Base-by-base conservation (phyloP, 2,797 vertebrate species). In the Esox masquinongy region DNA sequence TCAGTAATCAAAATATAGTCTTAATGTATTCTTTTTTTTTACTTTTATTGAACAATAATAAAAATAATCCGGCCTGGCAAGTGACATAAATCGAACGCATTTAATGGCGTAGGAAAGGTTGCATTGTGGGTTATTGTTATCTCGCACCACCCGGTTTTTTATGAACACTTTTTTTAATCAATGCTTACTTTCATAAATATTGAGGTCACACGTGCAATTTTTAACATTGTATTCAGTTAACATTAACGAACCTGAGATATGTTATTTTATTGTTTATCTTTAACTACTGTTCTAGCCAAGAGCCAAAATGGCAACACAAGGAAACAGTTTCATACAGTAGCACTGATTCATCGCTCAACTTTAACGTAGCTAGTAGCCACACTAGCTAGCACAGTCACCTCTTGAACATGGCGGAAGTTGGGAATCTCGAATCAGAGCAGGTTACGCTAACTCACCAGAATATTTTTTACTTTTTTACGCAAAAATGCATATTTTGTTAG, bases 391-490 rank as follows among this genome's bases (percentile, higher is more conserved):
- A 16, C 70, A 68, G 43, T 67, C 19, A 86, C 90, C 50, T 76
- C 80, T 77, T 78, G 79, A 92, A 88, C 69, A 95, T 95, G 94
- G 94, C 94, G 86, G 94, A 94, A 83, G 71, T 80, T 72, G 91
- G 87, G 0, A 84, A 87, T 26, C 77, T 79, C 53, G 89, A 92
- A 84, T 84, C 85, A 56, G 91, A 86, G 56, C 94, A 93, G 94
- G 94, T 95, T 39, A 51, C 43, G 49, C 29, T 31, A 24, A 34
- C 68, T 49, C 5, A 15, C 36, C 36, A 43, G 14, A 47, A 47
- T 47, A 47, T 47, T 1, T 47, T 11, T 43, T 14, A 69, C 22
- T 49, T 15, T 24, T 8, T 67, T 11, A 53, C 34, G 43, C 14
- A 70, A 26, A 26, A 22, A 16, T 26, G 3, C 43, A 47, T 19